Conservation (phyloP, 2,888 invertebrate genomes). For the Apomyelois bistriatella region DNA sequence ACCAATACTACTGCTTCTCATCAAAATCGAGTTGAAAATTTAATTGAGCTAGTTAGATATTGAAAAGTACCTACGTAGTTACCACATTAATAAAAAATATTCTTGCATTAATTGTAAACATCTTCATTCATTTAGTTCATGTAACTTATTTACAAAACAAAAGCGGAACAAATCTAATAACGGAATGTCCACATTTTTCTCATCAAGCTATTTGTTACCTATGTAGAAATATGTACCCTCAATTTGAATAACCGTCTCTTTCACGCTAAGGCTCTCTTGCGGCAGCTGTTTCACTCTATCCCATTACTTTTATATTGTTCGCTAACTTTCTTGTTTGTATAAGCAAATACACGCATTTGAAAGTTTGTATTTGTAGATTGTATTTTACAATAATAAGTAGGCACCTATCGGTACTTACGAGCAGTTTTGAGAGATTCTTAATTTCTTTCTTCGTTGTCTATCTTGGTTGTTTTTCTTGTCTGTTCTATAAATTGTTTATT, state of each 20-base stretch:
- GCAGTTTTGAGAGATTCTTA: conserved; percentile 32
- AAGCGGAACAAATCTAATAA: conserved; percentile 23
- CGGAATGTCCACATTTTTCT: conserved; percentile 67
- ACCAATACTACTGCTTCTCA: too few species aligned
- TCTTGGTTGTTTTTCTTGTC: not conserved
- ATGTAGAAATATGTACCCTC: conserved; percentile 80
- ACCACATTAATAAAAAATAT: too few species aligned
- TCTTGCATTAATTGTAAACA: not conserved
- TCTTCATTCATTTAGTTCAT: not conserved
- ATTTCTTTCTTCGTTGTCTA: not conserved
- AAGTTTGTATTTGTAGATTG: conserved; percentile 78
- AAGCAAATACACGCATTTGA: conserved; percentile 80
- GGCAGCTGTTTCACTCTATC: conserved; percentile 59
- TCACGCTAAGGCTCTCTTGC: conserved; percentile 39
- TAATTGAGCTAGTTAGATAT: too few species aligned
- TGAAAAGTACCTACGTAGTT: too few species aligned
- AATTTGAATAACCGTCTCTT: conserved; percentile 74
- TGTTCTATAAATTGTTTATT: not conserved
- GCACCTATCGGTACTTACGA: conserved; percentile 32
- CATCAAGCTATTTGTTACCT: conserved; percentile 77
- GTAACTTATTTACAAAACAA: not conserved
- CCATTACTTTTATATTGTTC: conserved; percentile 81
- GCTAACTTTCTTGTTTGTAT: conserved; percentile 81
- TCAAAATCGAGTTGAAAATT: too few species aligned
- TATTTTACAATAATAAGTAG: conserved; percentile 66